A percentile compares a stretch with the other conserved stretches of the same genome.
These are phyloP conservation scores for Apantesis nais DNA, from an alignment of 2,888 invertebrate genomes.

Conservation along the genomic window DNA sequence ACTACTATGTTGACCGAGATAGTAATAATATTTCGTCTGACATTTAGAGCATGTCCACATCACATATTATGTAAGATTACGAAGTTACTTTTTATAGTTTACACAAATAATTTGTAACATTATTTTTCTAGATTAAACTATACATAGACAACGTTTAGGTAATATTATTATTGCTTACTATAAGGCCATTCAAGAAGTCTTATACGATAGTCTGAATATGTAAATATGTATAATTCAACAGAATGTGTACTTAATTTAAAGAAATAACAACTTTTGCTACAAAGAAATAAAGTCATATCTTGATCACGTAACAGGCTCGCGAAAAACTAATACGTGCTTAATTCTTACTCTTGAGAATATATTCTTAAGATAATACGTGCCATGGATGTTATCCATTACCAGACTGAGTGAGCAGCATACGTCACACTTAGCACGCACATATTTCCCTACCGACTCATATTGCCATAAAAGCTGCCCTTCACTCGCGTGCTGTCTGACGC, in stretches of 20 bases:
- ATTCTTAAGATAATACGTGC: too few species aligned
- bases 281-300: not conserved
- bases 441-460: not conserved
- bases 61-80: slow-evolving; percentile 42
- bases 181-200: not conserved
- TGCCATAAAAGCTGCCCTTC: not conserved
- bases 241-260: not conserved
- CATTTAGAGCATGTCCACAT: slow-evolving; percentile 49
- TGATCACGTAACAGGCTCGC: not conserved
- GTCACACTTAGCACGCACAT: not conserved
- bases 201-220: too few species aligned
- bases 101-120: not conserved
- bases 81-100: slow-evolving; percentile 20
- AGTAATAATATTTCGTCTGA: slow-evolving; percentile 25
- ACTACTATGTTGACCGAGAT: slow-evolving; percentile 31
- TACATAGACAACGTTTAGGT: not conserved
- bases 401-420: not conserved
- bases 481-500: not conserved
- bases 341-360: not conserved
- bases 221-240: not conserved
- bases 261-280: not conserved
- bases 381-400: not conserved
- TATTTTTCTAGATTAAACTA: not conserved
- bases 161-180: not conserved
- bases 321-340: not conserved